Evolutionary conservation across 1,140 invertebrate species (phyloP), one percentile per base, ranked within the genome.

Genomic region (Gerris buenoi): DNA sequence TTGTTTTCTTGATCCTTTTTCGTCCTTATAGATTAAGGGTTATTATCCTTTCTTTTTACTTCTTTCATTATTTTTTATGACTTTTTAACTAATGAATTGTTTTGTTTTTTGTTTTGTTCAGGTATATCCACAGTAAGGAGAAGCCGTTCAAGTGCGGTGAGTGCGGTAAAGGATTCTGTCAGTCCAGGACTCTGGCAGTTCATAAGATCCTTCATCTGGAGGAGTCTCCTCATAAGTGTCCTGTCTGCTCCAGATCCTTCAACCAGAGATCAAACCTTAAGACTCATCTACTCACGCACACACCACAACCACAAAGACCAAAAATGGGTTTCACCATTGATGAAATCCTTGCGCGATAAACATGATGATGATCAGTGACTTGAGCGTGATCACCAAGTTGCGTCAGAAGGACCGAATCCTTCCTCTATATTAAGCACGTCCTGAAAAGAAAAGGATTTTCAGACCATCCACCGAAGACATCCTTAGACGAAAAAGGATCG

Each of bases 141-240:
- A 97, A 97, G 76, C 95, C 95, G 0, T 98, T 95, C 80, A 96
- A 95, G 74, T 98, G 95, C 76, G 84, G 81, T 1, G 91, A 95
- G 72, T 98, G 95, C 76, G 92, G 93, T 1, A 97, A 97, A 79
- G 94, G 93, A 2, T 98, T 98, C 77, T 97, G 95, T 75, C 95
- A 97, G 74, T 93, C 90, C 2, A 80, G 94, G 28, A 97, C 94
- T 2, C 79, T 98, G 68, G 91, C 93, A 0, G 91, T 95, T 0
- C 94, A 98, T 78, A 91, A 88, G 76, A 91, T 92, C 67, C 82
- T 91, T 1, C 92, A 95, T 73, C 82, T 91, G 82, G 90, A 94
- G 77, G 90, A 95, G 76, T 90, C 90, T 13, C 90, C 91, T 0
- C 91, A 94, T 76, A 94, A 93, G 76, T 94, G 91, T 73, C 88